phyloP scores from a whole-genome alignment of 2,888 invertebrate genomes.

The Polyommatus iphigenia region DNA sequence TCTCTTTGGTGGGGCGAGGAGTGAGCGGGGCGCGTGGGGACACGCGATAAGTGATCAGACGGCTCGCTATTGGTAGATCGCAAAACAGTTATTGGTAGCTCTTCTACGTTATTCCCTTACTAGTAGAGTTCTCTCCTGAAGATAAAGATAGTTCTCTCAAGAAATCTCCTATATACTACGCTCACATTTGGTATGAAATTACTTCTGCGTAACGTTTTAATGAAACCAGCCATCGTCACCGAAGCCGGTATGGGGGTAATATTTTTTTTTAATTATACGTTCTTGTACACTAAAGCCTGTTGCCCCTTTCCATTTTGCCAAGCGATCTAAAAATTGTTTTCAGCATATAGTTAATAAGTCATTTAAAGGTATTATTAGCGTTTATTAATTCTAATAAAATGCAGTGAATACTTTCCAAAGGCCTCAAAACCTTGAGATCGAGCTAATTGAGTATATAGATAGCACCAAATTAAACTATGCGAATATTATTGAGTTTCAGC shows the following conservation, averaged over 20 bases:
- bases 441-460: constrained; percentile 15
- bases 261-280: neutral
- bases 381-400: constrained; percentile 25
- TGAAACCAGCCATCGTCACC: no score
- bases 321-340: neutral
- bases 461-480: constrained; percentile 24
- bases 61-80: neutral
- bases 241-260: no score
- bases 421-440: constrained; percentile 24
- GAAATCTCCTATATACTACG: no score
- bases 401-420: constrained; percentile 22
- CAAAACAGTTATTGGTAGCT: neutral
- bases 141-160: no score
- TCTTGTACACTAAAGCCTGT: neutral
- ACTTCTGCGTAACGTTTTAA: no score
- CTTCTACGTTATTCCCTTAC: neutral
- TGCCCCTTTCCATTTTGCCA: neutral
- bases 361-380: neutral
- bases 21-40: neutral
- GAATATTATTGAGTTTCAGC: constrained; percentile 15
- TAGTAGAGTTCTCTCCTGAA: no score
- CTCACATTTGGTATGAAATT: no score
- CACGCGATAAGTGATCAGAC: neutral
- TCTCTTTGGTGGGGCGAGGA: neutral
- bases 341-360: no score